These are phyloP conservation scores for Allygus modestus DNA, from an alignment of 2,888 invertebrate genomes.

Conservation along the genomic window DNA sequence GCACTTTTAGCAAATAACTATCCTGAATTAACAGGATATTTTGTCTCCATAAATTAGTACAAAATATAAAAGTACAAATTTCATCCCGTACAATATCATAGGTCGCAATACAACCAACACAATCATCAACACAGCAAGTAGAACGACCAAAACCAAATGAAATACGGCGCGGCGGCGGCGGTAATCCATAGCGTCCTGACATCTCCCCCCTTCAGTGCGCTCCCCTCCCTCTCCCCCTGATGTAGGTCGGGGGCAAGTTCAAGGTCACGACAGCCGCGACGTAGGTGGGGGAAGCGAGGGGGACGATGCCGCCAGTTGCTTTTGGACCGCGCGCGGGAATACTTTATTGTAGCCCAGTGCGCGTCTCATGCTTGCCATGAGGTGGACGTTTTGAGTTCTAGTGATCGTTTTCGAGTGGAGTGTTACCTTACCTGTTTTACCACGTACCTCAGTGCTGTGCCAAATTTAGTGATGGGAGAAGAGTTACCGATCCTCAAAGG, in stretches of 20 bases:
- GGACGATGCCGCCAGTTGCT: slow-evolving; percentile 67
- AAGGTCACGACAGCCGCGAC: slow-evolving; percentile 68
- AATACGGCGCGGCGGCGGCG: slow-evolving; percentile 37
- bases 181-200: slow-evolving; percentile 48
- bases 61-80: too few relatives aligned
- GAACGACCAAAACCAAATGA: background rate
- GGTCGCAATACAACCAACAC: too few relatives aligned
- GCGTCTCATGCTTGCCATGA: slow-evolving; percentile 51
- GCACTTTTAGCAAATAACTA: too few relatives aligned
- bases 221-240: slow-evolving; percentile 68
- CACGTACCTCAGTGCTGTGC: slow-evolving; percentile 59
- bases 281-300: slow-evolving; percentile 72
- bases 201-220: slow-evolving; percentile 60
- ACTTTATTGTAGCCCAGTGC: slow-evolving; percentile 57
- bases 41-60: too few relatives aligned
- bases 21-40: too few relatives aligned
- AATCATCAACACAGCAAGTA: background rate
- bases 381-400: slow-evolving; percentile 56
- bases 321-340: slow-evolving; percentile 50
- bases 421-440: slow-evolving; percentile 41
- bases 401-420: background rate
- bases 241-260: slow-evolving; percentile 74
- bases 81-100: too few relatives aligned
- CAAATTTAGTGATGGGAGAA: slow-evolving; percentile 84
- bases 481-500: slow-evolving; percentile 94